Percentiles rank a stretch among this genome's conserved stretches.
These are phyloP conservation scores for Alviniconcha marisindica DNA, from an alignment of 1,140 invertebrate genomes.

Conservation along the genomic window DNA sequence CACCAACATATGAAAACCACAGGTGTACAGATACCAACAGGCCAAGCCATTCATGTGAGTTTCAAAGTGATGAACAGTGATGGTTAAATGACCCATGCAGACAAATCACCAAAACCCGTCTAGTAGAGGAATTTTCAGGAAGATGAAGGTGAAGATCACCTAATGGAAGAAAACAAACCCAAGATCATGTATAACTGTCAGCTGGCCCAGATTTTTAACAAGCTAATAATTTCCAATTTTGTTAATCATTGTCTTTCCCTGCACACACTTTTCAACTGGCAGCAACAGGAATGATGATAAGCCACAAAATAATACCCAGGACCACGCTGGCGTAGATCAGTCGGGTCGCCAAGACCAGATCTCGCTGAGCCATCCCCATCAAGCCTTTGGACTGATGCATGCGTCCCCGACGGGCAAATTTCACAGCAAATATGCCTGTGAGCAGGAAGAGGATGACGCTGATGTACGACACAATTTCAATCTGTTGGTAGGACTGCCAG, in stretches of 20 bases:
- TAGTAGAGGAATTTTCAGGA: too few species aligned
- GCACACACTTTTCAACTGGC: slow-evolving; percentile 24
- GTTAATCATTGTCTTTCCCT: slow-evolving; percentile 25
- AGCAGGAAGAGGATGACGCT: slow-evolving; percentile 60
- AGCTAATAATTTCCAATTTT: too few species aligned
- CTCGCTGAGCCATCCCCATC: slow-evolving; percentile 70
- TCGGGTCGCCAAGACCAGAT: slow-evolving; percentile 58
- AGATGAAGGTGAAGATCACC: too few species aligned
- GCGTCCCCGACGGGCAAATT: slow-evolving; percentile 62
- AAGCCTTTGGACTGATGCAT: slow-evolving; percentile 68
- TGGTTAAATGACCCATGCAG: too few species aligned
- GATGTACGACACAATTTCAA: slow-evolving; percentile 64
- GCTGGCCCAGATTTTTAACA: too few species aligned
- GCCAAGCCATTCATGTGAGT: too few species aligned
- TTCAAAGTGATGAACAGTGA: too few species aligned
- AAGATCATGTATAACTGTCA: too few species aligned
- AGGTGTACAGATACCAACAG: too few species aligned
- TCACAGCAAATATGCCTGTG: slow-evolving; percentile 63
- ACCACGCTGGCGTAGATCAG: slow-evolving; percentile 65
- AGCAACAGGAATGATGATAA: slow-evolving; percentile 57
- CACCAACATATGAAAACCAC: too few species aligned
- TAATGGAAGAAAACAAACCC: too few species aligned
- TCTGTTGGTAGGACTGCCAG: slow-evolving; percentile 66
- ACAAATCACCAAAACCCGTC: too few species aligned
- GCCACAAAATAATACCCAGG: slow-evolving; percentile 54